These are phyloP conservation scores for Zenarchopterus dispar DNA, from an alignment of 2,797 vertebrate genomes.

Conservation along the genomic window DNA sequence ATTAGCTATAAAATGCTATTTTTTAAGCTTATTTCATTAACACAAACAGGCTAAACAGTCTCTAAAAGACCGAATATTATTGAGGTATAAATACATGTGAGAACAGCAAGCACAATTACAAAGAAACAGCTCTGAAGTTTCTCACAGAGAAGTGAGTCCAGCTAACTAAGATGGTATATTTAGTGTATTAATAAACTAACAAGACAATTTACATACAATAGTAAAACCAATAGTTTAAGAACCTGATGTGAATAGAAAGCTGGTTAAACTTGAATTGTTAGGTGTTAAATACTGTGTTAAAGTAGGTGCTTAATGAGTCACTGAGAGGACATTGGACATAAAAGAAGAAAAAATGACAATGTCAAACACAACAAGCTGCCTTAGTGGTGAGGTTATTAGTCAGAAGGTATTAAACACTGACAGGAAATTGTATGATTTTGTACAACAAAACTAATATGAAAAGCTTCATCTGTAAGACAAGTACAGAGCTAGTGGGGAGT, in stretches of 20 bases:
- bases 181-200: too few species aligned
- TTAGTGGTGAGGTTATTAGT: background rate
- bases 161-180: too few species aligned
- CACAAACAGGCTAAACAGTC: background rate
- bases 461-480: constrained; percentile 15
- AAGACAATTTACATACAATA: too few species aligned
- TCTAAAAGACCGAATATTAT: too few species aligned
- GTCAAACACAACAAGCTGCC: constrained; percentile 5
- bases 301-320: constrained; percentile 1
- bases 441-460: background rate
- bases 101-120: constrained; percentile 1
- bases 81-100: constrained; percentile 19
- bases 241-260: background rate
- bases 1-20: background rate
- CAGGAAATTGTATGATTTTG: background rate
- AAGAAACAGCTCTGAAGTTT: background rate
- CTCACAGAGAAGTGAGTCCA: too few species aligned
- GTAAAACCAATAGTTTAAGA: too few species aligned
- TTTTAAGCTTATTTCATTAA: background rate
- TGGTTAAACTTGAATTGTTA: constrained; percentile 8
- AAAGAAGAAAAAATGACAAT: background rate
- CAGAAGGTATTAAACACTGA: too few species aligned
- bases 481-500: constrained; percentile 4
- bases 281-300: constrained; percentile 25
- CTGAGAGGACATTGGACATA: background rate